Conservation (phyloP, 2,888 invertebrate species). For the Deroplatys truncata region DNA sequence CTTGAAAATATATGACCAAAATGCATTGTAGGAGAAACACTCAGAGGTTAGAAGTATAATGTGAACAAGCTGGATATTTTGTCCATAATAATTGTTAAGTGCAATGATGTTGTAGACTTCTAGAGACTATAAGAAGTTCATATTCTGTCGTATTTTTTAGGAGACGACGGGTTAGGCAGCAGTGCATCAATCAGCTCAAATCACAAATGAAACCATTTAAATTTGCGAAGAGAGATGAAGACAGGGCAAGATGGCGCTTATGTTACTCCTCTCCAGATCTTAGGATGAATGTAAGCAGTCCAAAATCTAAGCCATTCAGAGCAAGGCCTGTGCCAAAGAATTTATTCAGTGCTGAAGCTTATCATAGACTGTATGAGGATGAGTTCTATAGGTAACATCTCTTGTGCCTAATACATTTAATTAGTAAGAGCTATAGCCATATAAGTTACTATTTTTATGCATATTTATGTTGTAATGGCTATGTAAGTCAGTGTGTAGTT, state of each 20-base stretch:
- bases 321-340: slow-evolving; percentile 68
- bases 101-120: no score
- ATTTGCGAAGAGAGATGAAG: slow-evolving; percentile 58
- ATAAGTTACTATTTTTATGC: no score
- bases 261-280: slow-evolving; percentile 44
- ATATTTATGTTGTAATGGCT: no score
- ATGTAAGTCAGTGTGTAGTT: no score
- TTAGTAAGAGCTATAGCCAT: no score
- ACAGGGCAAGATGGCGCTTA: slow-evolving; percentile 40
- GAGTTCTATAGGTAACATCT: slow-evolving; percentile 60
- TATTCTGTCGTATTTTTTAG: background rate
- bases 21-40: no score
- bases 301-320: slow-evolving; percentile 45
- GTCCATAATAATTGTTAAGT: no score
- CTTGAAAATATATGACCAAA: no score
- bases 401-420: no score
- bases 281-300: slow-evolving; percentile 19
- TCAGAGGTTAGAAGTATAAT: no score
- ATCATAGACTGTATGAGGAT: slow-evolving; percentile 66
- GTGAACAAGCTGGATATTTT: no score
- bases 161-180: slow-evolving; percentile 56
- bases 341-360: slow-evolving; percentile 65
- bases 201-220: slow-evolving; percentile 64
- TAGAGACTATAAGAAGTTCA: no score
- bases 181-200: slow-evolving; percentile 57